Evolutionary conservation across 2,888 invertebrate genomes (phyloP), one percentile per base, ranked within the genome.

Genomic region (Drosophila falleni): DNA sequence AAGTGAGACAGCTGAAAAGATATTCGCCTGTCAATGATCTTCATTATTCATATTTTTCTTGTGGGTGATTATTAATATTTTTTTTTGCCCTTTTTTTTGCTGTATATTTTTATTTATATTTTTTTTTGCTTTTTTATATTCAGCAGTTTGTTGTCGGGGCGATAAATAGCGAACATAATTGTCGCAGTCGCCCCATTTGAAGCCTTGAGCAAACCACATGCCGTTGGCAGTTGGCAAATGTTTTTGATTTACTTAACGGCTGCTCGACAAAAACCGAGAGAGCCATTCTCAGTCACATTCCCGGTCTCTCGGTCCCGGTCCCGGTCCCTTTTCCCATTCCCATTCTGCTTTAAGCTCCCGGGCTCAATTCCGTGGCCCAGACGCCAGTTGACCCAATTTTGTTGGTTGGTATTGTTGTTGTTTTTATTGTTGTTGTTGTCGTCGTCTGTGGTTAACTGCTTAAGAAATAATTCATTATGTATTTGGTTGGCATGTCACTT

Each of bases 391-490:
- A 80, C 81, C 81, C 71, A 80, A 74, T 77, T 80, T 80, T 15
- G 23, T 13, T 29, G 11, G 15, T 8, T 16, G 35, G 13, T 26
- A 11, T 13, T 49, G 41, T 35, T 56, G 15, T 31, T 51, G 44
- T 31, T 39, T 35, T 47, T 37, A 15, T 46, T 50, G 47, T 11
- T 47, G 65, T 55, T 41, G 23, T 47, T 53, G 42, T 33, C 46
- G 51, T 39, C 63, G 66, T 71, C 75, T 78, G 81, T 58, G 71
- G 81, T 87, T 78, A 87, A 89, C 82, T 74, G 89, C 86, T 89
- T 87, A 85, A 78, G 82, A 70, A 89, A 89, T 85, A 81, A 87
- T 89, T 87, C 88, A 89, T 89, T 85, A 87, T 78, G 72, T 78
- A 85, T 85, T 80, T 85, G 82, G 73, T 69, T 66, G 75, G 71